These are phyloP conservation scores for Pseudomyrmex pallidus DNA, from an alignment of 1,140 invertebrate genomes.

Conservation along the genomic window DNA sequence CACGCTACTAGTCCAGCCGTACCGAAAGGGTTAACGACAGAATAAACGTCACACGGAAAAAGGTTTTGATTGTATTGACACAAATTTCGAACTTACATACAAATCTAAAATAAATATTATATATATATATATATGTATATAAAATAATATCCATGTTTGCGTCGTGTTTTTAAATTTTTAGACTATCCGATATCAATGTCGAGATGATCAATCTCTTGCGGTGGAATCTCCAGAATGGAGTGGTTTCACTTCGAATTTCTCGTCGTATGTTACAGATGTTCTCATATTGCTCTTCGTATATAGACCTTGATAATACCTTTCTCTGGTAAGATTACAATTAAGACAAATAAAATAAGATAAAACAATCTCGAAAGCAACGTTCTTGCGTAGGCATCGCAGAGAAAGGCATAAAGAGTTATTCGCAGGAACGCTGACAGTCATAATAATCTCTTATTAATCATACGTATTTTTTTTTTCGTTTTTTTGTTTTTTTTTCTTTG, in stretches of 20 bases:
- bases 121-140: too few relatives aligned
- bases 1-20: too few relatives aligned
- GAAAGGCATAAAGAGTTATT: constrained; percentile 26
- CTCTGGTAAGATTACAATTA: constrained; percentile 6
- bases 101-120: too few relatives aligned
- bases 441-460: constrained; percentile 25
- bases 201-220: background rate
- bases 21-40: too few relatives aligned
- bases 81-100: too few relatives aligned
- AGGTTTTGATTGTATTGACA: too few relatives aligned
- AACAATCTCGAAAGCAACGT: constrained; percentile 27
- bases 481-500: background rate
- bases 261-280: constrained; percentile 53
- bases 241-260: constrained; percentile 57
- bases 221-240: constrained; percentile 49
- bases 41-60: too few relatives aligned
- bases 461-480: background rate
- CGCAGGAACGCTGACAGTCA: constrained; percentile 34
- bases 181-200: background rate
- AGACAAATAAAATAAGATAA: background rate
- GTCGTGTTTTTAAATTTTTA: background rate
- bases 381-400: constrained; percentile 12
- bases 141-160: too few relatives aligned
- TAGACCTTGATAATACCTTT: constrained; percentile 35
- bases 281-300: constrained; percentile 67